Percentiles rank a stretch among this genome's conserved stretches.
phyloP scores from a whole-genome alignment of 2,888 invertebrate species.

The Drosophila differens region DNA sequence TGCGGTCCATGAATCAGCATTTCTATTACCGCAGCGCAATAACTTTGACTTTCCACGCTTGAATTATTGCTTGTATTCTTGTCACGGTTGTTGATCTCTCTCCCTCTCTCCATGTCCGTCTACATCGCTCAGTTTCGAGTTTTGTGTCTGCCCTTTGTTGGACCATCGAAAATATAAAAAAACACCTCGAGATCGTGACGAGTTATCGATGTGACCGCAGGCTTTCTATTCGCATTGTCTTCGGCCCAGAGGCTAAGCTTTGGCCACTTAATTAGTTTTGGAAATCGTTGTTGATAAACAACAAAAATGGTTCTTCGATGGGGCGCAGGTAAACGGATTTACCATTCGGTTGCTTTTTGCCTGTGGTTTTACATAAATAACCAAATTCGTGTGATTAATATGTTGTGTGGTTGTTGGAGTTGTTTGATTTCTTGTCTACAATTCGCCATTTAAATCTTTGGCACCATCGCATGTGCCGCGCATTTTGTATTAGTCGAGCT shows the following conservation, averaged over 20 bases:
- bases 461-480: conserved; percentile 49
- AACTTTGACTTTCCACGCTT: conserved; percentile 47
- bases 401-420: conserved; percentile 4
- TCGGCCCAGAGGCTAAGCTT: conserved; percentile 30
- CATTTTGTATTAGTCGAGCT: conserved; percentile 54
- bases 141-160: conserved; percentile 31
- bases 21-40: conserved; percentile 34
- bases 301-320: conserved; percentile 1
- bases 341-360: conserved; percentile 24
- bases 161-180: conserved; percentile 26
- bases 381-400: conserved; percentile 45
- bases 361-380: conserved; percentile 56
- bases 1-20: conserved; percentile 69
- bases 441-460: conserved; percentile 49
- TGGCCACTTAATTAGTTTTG: conserved; percentile 70
- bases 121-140: background rate
- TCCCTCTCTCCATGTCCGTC: background rate
- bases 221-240: conserved; percentile 73
- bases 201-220: conserved; percentile 58
- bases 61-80: conserved; percentile 52
- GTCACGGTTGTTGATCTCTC: conserved; percentile 61
- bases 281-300: conserved; percentile 39
- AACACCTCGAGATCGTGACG: conserved; percentile 58
- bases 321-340: conserved; percentile 78
- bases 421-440: conserved; percentile 22